phyloP scores from a whole-genome alignment of 2,113 vertebrate genomes.

The Corapipo altera region DNA sequence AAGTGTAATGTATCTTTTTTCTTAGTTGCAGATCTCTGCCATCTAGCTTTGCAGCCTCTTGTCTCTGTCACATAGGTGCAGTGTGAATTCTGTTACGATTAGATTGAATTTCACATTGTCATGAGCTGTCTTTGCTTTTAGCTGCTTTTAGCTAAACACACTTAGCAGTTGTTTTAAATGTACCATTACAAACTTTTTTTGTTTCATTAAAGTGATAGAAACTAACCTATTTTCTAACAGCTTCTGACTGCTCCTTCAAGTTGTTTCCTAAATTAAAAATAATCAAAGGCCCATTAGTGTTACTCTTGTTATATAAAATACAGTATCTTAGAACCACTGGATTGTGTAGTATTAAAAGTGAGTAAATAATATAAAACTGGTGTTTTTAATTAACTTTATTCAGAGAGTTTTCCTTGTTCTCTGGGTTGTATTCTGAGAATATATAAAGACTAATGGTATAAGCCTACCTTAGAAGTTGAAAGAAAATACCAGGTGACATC shows the following conservation, averaged over 20 bases:
- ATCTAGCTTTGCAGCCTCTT: neutral
- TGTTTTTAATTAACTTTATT: neutral
- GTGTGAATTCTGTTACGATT: neutral
- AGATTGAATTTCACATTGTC: neutral
- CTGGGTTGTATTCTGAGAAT: neutral
- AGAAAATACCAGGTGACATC: neutral
- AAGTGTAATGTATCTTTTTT: neutral
- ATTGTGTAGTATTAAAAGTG: neutral
- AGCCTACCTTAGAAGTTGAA: neutral
- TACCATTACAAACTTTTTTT: neutral
- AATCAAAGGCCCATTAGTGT: neutral
- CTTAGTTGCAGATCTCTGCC: neutral
- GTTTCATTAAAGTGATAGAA: neutral
- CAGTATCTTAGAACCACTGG: neutral
- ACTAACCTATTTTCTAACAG: neutral
- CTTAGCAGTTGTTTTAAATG: neutral
- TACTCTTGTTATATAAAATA: neutral
- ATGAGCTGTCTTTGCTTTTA: neutral
- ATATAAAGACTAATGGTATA: neutral
- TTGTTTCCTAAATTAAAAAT: neutral
- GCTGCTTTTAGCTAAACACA: neutral
- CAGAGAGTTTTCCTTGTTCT: neutral
- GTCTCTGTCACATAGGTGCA: neutral
- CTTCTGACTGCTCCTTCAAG: neutral
- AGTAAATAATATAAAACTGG: neutral